Conservation (phyloP, 2,888 invertebrate species). For the Eupithecia pulchellata region DNA sequence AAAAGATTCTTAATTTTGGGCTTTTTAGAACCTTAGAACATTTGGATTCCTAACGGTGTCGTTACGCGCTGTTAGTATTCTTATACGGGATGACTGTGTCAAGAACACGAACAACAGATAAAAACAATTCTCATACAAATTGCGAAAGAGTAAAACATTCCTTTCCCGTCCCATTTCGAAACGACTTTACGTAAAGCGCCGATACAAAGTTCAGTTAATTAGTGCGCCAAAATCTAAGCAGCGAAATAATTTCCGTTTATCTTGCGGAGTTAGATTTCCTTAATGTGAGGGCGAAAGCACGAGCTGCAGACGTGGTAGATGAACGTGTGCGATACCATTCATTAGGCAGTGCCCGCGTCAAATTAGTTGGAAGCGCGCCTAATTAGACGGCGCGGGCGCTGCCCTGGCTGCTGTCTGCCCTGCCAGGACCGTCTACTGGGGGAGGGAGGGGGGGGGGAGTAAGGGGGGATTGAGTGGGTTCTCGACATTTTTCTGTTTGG, state of each 20-base stretch:
- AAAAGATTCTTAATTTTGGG: background rate
- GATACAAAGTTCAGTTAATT: conserved; percentile 39
- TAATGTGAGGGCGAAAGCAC: conserved; percentile 65
- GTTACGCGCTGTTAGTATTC: background rate
- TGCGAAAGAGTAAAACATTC: background rate
- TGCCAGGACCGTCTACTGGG: background rate
- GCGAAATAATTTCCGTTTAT: conserved; percentile 67
- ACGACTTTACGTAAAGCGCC: conserved; percentile 13
- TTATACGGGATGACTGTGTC: background rate
- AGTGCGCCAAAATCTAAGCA: conserved; percentile 44
- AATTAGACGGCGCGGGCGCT: conserved; percentile 69
- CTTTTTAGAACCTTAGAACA: background rate
- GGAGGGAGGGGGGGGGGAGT: no score
- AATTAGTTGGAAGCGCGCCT: conserved; percentile 79
- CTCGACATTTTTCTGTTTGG: background rate
- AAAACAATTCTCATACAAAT: background rate
- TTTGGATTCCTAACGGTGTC: background rate
- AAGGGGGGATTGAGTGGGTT: background rate
- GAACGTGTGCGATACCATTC: conserved; percentile 85
- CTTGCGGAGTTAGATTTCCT: conserved; percentile 65
- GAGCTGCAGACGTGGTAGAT: conserved; percentile 73
- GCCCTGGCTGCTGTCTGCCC: background rate
- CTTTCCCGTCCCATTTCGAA: conserved; percentile 11
- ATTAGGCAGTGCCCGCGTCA: conserved; percentile 81
- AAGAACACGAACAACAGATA: background rate